These are phyloP conservation scores for Tor tambroides DNA, from an alignment of 2,113 vertebrate genomes.

Conservation along the genomic window DNA sequence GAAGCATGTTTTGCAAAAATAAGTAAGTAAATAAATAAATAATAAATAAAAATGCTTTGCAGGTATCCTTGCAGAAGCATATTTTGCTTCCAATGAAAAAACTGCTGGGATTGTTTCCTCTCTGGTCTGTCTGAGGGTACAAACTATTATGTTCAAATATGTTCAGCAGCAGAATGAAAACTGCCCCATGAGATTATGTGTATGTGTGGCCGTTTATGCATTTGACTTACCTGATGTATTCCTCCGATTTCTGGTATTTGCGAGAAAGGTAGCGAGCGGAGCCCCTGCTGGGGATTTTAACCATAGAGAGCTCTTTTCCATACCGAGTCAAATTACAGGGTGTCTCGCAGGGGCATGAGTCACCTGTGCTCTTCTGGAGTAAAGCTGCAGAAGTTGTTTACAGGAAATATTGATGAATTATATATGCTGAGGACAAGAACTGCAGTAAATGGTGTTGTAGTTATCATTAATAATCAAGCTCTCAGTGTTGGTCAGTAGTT, in stretches of 20 bases:
- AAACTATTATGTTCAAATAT: background rate
- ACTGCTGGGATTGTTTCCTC: background rate
- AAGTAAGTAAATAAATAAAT: background rate
- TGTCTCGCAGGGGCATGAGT: conserved; percentile 89
- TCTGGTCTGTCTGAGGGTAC: background rate
- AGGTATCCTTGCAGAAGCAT: conserved; percentile 13
- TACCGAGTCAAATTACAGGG: conserved; percentile 97
- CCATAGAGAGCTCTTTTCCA: conserved; percentile 98
- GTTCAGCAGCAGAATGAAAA: background rate
- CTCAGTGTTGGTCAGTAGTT: background rate
- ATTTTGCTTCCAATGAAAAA: background rate
- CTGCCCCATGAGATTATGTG: background rate
- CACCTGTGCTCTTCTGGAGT: conserved; percentile 83
- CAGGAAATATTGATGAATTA: conserved; percentile 2
- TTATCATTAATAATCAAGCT: conserved; percentile 5
- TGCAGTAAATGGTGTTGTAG: background rate
- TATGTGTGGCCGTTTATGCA: background rate
- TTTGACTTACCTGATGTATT: conserved; percentile 87
- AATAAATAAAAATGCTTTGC: background rate
- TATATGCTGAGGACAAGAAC: background rate
- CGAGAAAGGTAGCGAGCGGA: conserved; percentile 94
- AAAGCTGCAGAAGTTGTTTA: conserved; percentile 62
- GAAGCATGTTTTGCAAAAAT: conserved; percentile 17
- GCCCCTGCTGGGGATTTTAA: conserved; percentile 95
- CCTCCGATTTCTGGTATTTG: conserved; percentile 94